A percentile compares a stretch with the other conserved stretches of the same genome.
Conservation (phyloP, 2,888 invertebrate species). For the Ypsolopha scabrella region DNA sequence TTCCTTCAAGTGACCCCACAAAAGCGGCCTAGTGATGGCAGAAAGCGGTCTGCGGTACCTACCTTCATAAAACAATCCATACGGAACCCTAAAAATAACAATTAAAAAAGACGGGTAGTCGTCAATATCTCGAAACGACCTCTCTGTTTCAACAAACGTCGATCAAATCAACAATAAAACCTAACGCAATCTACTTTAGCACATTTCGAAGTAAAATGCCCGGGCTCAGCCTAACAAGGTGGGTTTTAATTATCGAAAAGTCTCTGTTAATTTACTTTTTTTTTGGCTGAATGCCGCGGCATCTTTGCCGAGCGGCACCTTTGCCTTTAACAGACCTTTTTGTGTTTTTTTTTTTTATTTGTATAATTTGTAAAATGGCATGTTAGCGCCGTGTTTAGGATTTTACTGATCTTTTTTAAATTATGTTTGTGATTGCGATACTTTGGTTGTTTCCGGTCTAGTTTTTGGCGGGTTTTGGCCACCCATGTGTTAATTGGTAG, state of each 20-base stretch:
- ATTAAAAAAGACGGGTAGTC: neutral
- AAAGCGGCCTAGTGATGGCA: too few species aligned
- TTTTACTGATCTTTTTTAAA: neutral
- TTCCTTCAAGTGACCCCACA: too few species aligned
- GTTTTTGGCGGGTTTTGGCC: neutral
- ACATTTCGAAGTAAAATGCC: constrained; percentile 40
- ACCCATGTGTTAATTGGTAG: neutral
- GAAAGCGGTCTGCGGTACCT: too few species aligned
- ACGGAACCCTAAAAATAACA: neutral
- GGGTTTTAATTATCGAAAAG: constrained; percentile 60
- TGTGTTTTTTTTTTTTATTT: constrained; percentile 28
- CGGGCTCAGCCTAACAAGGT: constrained; percentile 50
- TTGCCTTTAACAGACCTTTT: constrained; percentile 7
- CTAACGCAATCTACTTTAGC: constrained; percentile 40
- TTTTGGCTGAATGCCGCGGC: constrained; percentile 31
- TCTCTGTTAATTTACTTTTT: constrained; percentile 60
- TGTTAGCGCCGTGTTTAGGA: neutral
- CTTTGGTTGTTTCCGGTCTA: neutral
- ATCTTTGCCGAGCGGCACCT: constrained; percentile 43
- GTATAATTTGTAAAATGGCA: constrained; percentile 6
- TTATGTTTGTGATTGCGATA: neutral
- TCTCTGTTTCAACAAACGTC: constrained; percentile 13
- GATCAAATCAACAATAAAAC: constrained; percentile 61
- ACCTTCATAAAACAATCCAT: too few species aligned
- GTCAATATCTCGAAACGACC: neutral